Conservation (phyloP, 2,888 invertebrate species). For the Ariolimax columbianus region DNA sequence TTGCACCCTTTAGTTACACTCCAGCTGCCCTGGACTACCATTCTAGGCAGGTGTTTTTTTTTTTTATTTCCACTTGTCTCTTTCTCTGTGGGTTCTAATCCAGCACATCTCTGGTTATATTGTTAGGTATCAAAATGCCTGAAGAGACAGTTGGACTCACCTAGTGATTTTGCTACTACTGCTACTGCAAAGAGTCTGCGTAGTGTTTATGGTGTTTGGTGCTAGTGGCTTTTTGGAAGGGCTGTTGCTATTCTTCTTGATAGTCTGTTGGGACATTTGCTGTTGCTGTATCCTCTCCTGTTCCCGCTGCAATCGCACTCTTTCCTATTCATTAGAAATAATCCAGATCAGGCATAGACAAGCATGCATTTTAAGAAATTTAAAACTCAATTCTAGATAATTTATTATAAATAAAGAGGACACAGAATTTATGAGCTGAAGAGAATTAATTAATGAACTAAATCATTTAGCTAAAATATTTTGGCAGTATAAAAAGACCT, state of each 20-base stretch:
- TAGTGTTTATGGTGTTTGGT: background rate
- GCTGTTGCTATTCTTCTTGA: conserved; percentile 63
- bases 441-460: too few species aligned
- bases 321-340: background rate
- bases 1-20: too few species aligned
- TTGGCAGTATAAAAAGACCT: too few species aligned
- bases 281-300: conserved; percentile 59
- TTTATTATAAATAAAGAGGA: too few species aligned
- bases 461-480: too few species aligned
- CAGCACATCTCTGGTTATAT: too few species aligned
- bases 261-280: conserved; percentile 57
- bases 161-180: background rate
- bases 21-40: too few species aligned
- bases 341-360: background rate
- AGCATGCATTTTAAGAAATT: background rate
- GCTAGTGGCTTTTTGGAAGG: conserved; percentile 31
- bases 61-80: too few species aligned
- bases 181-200: background rate
- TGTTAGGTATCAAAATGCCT: background rate
- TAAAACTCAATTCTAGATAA: background rate
- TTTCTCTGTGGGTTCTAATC: too few species aligned
- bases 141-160: background rate
- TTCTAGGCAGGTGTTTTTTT: too few species aligned
- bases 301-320: conserved; percentile 53
- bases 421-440: too few species aligned